phyloP scores from a whole-genome alignment of 2,797 vertebrate genomes.

The Coluber constrictor region DNA sequence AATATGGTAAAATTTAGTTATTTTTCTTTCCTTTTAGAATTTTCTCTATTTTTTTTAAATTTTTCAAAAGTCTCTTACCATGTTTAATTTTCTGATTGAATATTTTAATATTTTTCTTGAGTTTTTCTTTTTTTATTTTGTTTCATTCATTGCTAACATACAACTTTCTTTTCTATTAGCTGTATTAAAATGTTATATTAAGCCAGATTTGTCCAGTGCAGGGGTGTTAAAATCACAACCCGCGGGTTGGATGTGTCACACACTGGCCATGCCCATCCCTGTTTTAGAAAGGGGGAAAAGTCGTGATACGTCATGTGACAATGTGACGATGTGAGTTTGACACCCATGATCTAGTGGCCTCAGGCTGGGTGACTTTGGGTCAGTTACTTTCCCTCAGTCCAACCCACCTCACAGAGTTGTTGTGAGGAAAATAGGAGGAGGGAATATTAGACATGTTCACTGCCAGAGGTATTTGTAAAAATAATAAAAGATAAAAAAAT shows the following conservation, averaged over 20 bases:
- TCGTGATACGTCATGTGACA: no score
- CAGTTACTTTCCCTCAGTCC: background rate
- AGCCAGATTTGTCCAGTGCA: background rate
- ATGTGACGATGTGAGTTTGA: no score
- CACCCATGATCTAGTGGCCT: background rate
- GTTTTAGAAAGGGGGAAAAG: no score
- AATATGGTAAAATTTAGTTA: background rate
- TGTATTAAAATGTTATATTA: background rate
- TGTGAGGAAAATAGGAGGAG: background rate
- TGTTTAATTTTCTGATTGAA: background rate
- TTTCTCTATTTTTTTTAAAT: background rate
- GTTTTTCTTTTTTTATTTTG: background rate
- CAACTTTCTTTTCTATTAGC: background rate
- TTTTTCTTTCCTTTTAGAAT: background rate
- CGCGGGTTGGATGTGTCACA: no score
- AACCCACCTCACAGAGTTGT: background rate
- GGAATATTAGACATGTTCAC: background rate
- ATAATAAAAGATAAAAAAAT: background rate
- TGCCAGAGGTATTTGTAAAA: background rate
- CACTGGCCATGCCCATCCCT: no score
- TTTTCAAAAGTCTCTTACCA: background rate
- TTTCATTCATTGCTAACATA: background rate
- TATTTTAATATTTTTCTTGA: background rate
- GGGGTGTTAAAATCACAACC: no score
- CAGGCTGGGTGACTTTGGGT: background rate